These are phyloP conservation scores for Heloderma charlesbogerti DNA, from an alignment of 2,113 vertebrate species.

Conservation along the genomic window DNA sequence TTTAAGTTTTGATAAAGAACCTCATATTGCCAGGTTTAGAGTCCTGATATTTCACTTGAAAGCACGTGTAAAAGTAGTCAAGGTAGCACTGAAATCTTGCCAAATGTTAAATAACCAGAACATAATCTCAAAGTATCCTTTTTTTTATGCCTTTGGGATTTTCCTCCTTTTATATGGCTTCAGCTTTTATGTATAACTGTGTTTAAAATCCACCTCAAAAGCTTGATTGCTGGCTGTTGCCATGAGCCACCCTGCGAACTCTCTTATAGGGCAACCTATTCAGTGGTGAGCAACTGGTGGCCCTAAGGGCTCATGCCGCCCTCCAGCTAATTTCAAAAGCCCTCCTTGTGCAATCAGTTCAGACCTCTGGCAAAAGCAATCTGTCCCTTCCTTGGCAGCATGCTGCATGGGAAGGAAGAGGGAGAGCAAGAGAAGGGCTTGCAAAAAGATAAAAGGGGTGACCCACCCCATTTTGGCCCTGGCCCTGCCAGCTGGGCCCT, in stretches of 20 bases:
- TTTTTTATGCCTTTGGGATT: not conserved
- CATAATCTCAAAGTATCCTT: not conserved
- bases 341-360: too few species aligned
- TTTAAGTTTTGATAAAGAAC: constrained; percentile 36
- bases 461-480: too few species aligned
- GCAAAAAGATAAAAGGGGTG: too few species aligned
- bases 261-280: not conserved
- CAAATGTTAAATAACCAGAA: not conserved
- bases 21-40: accelerated
- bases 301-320: too few species aligned
- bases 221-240: constrained; percentile 6
- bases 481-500: too few species aligned
- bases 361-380: too few species aligned
- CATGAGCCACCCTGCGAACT: not conserved
- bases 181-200: constrained; percentile 6
- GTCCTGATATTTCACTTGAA: constrained; percentile 21
- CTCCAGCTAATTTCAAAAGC: too few species aligned
- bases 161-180: not conserved
- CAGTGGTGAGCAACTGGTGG: not conserved
- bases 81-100: not conserved
- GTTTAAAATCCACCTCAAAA: constrained; percentile 9
- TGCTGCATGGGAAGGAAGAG: too few species aligned
- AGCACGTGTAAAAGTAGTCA: not conserved
- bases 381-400: too few species aligned
- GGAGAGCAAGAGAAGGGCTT: not conserved